phyloP scores from a whole-genome alignment of 2,888 invertebrate genomes.

The Eupithecia tripunctaria region DNA sequence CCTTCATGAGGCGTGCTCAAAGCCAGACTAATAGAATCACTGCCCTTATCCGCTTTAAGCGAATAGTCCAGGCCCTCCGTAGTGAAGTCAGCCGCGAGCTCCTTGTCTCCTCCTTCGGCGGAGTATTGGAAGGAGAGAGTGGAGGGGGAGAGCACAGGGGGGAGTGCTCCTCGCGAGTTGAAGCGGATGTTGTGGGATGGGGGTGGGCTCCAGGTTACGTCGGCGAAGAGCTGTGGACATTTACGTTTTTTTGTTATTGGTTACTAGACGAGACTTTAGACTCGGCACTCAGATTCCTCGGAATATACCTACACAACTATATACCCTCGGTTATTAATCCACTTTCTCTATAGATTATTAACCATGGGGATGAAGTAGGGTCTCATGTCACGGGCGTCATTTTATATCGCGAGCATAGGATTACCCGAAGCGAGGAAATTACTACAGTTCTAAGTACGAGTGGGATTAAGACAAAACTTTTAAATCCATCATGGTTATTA shows the following conservation, averaged over 20 bases:
- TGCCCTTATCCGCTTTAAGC: constrained; percentile 68
- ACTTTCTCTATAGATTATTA: too few species aligned
- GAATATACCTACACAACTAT: too few species aligned
- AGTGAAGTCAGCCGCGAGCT: constrained; percentile 63
- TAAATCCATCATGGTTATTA: too few species aligned
- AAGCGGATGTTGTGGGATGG: constrained; percentile 73
- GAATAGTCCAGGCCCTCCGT: constrained; percentile 66
- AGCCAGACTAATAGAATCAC: constrained; percentile 61
- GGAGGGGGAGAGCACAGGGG: constrained; percentile 67
- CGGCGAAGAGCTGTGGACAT: constrained; percentile 67
- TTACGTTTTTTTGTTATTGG: background rate
- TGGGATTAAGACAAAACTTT: too few species aligned
- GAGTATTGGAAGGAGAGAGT: constrained; percentile 62
- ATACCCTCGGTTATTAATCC: too few species aligned
- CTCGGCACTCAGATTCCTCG: too few species aligned
- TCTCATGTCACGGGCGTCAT: too few species aligned
- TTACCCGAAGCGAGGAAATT: too few species aligned
- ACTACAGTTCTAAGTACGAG: too few species aligned
- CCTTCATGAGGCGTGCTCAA: constrained; percentile 72
- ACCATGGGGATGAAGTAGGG: too few species aligned
- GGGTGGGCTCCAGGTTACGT: constrained; percentile 79
- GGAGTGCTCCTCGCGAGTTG: constrained; percentile 70
- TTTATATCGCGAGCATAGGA: too few species aligned
- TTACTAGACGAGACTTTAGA: too few species aligned
- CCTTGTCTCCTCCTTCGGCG: constrained; percentile 56